phyloP scores from a whole-genome alignment of 2,888 invertebrate species.

The Thera britannica region DNA sequence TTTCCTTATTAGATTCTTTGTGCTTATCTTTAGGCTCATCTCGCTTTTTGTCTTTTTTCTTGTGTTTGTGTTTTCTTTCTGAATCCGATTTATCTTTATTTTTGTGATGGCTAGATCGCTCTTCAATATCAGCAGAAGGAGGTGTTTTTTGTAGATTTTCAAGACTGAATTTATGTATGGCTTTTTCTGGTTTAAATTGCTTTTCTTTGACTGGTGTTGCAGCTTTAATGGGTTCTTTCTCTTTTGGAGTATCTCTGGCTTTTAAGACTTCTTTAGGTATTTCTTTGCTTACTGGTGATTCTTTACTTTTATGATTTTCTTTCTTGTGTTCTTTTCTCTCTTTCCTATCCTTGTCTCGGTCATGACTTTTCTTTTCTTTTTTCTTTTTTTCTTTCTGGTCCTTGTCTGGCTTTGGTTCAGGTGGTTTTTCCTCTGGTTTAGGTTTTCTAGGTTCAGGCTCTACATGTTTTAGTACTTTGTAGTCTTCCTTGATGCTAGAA shows the following conservation, averaged over 20 bases:
- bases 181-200: conserved; percentile 68
- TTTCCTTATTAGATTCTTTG: conserved; percentile 81
- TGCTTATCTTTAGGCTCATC: conserved; percentile 87
- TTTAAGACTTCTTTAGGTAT: conserved; percentile 66
- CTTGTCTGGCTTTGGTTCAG: conserved; percentile 83
- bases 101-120: conserved; percentile 68
- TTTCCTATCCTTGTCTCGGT: conserved; percentile 86
- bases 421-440: conserved; percentile 78
- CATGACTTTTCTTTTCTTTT: conserved; percentile 87
- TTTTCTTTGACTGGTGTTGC: conserved; percentile 70
- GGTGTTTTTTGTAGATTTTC: conserved; percentile 80
- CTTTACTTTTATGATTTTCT: conserved; percentile 80
- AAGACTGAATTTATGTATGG: conserved; percentile 76
- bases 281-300: conserved; percentile 69
- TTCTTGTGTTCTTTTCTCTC: conserved; percentile 85
- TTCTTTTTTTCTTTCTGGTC: conserved; percentile 84
- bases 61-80: conserved; percentile 85
- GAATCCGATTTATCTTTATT: conserved; percentile 80
- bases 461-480: conserved; percentile 65
- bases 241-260: conserved; percentile 70
- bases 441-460: conserved; percentile 69
- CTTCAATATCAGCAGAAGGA: conserved; percentile 69
- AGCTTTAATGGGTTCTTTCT: conserved; percentile 62
- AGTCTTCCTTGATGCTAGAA: conserved; percentile 76
- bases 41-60: conserved; percentile 87